Percentiles rank a stretch among this genome's conserved stretches.
Conservation (phyloP, 2,797 vertebrate species). For the Ctenosaura bakeri region DNA sequence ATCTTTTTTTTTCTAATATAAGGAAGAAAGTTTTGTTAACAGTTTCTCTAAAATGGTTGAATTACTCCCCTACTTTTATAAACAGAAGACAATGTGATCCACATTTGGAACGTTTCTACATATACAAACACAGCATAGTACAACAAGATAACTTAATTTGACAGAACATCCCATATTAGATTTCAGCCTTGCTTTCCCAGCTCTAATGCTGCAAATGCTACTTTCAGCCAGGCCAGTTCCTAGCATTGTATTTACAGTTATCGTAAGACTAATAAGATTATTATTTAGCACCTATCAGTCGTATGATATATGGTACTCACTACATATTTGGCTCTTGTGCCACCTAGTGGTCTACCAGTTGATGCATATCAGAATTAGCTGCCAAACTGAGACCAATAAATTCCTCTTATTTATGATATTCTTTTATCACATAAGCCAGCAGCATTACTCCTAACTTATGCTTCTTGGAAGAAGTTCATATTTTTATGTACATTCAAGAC, state of each 20-base stretch:
- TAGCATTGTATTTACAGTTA: background rate
- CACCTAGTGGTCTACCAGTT: conserved; percentile 65
- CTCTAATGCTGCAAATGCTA: background rate
- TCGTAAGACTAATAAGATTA: background rate
- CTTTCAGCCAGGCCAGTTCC: background rate
- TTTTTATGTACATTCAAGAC: background rate
- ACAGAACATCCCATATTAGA: background rate
- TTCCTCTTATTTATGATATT: background rate
- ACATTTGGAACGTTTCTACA: conserved; percentile 18
- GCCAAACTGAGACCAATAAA: background rate
- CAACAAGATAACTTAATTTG: background rate
- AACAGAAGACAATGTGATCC: background rate
- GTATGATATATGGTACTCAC: accelerated
- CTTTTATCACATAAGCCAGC: background rate
- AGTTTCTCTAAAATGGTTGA: conserved; percentile 48
- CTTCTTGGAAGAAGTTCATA: background rate
- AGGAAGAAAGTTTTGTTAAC: conserved; percentile 49
- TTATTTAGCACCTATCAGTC: background rate
- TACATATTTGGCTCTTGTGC: conserved; percentile 38
- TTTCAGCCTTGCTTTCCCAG: background rate
- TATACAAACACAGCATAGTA: background rate
- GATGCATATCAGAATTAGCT: background rate
- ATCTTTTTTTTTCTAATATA: background rate
- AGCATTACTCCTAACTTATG: background rate
- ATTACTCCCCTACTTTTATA: background rate